phyloP scores from a whole-genome alignment of 2,797 vertebrate genomes.

The Simalia tracyae region DNA sequence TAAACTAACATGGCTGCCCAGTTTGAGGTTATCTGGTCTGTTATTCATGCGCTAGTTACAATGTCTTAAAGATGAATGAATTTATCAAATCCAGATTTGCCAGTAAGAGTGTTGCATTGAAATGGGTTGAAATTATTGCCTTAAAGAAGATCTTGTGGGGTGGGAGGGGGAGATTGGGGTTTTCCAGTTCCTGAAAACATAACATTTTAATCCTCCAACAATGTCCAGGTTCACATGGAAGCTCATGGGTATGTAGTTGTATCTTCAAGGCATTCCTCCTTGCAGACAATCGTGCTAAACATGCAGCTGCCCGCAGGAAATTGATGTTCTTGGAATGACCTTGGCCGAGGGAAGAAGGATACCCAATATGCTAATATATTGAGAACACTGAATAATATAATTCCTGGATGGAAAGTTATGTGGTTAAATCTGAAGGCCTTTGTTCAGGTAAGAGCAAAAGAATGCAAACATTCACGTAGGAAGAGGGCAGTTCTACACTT shows the following conservation, averaged over 20 bases:
- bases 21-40: background rate
- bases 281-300: background rate
- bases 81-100: background rate
- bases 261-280: background rate
- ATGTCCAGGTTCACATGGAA: background rate
- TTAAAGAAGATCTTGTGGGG: background rate
- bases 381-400: background rate
- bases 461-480: background rate
- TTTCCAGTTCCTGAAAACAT: background rate
- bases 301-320: background rate
- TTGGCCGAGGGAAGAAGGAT: background rate
- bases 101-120: background rate
- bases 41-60: background rate
- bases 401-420: background rate
- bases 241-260: background rate
- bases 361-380: background rate
- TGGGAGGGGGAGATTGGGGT: too few relatives aligned
- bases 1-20: background rate
- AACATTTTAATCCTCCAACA: background rate
- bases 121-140: background rate
- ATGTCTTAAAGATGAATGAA: background rate
- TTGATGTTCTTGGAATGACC: background rate
- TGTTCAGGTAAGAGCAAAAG: background rate
- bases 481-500: background rate
- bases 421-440: background rate